A percentile compares a stretch with the other conserved stretches of the same genome.
These are phyloP conservation scores for Drosophila atroscutellata DNA, from an alignment of 2,888 invertebrate species.

Conservation along the genomic window DNA sequence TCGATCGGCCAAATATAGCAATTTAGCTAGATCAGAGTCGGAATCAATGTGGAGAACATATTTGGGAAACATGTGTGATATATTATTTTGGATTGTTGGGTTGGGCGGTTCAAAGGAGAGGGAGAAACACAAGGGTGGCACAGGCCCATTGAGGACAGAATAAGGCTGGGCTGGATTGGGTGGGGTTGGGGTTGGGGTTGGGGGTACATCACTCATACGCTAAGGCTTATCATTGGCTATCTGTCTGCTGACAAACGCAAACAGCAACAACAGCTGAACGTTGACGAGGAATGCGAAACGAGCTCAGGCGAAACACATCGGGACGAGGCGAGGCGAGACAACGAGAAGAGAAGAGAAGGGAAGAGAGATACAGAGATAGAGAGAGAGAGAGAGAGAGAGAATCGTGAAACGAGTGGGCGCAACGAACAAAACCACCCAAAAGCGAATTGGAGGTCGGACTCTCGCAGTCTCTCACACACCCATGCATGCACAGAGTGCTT, in stretches of 20 bases:
- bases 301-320: conserved; percentile 1
- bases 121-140: conserved; percentile 13
- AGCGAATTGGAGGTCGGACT: conserved; percentile 18
- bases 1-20: background rate
- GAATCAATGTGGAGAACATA: background rate
- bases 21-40: background rate
- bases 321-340: conserved; percentile 9
- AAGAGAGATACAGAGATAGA: background rate
- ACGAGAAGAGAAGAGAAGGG: conserved; percentile 24
- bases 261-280: conserved; percentile 39
- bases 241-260: conserved; percentile 78
- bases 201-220: conserved; percentile 75
- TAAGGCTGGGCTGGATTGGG: background rate
- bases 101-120: background rate
- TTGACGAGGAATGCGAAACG: conserved; percentile 29
- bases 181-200: background rate
- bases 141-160: conserved; percentile 13
- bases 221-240: conserved; percentile 79
- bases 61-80: background rate
- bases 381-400: conserved; percentile 13
- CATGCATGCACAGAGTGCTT: background rate
- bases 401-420: conserved; percentile 39
- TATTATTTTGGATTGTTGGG: background rate
- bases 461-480: conserved; percentile 7
- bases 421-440: conserved; percentile 43